These are phyloP conservation scores for Tillus elongatus DNA, from an alignment of 2,888 invertebrate species.

Conservation along the genomic window DNA sequence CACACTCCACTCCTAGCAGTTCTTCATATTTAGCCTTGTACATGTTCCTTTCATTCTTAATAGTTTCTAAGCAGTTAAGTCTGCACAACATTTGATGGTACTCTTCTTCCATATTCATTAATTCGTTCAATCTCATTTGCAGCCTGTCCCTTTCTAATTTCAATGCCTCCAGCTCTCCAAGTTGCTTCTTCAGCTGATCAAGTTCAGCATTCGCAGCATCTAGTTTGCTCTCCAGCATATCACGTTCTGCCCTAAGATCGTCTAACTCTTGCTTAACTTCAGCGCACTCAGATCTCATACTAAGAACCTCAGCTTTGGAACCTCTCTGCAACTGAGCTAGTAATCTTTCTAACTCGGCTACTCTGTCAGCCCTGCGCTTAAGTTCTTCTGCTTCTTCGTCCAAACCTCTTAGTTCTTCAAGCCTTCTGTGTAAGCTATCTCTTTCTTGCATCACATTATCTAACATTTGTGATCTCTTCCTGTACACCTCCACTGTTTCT, in stretches of 20 bases:
- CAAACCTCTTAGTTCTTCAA: constrained; percentile 21
- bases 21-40: constrained; percentile 35
- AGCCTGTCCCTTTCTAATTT: constrained; percentile 20
- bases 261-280: constrained; percentile 1
- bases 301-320: background rate
- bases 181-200: constrained; percentile 9
- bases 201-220: background rate
- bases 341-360: constrained; percentile 21
- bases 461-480: constrained; percentile 26
- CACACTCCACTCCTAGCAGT: constrained; percentile 29
- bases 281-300: background rate
- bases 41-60: constrained; percentile 36
- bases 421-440: constrained; percentile 22
- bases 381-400: constrained; percentile 25
- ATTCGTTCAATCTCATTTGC: constrained; percentile 23
- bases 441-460: constrained; percentile 30
- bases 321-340: constrained; percentile 12
- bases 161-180: constrained; percentile 9
- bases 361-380: constrained; percentile 18
- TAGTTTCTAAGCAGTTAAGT: constrained; percentile 28
- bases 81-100: constrained; percentile 31
- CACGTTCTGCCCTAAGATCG: background rate
- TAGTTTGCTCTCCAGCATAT: background rate
- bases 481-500: constrained; percentile 28
- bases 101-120: constrained; percentile 30